Conservation (phyloP, 2,888 invertebrate genomes). For the Ophion costatus region DNA sequence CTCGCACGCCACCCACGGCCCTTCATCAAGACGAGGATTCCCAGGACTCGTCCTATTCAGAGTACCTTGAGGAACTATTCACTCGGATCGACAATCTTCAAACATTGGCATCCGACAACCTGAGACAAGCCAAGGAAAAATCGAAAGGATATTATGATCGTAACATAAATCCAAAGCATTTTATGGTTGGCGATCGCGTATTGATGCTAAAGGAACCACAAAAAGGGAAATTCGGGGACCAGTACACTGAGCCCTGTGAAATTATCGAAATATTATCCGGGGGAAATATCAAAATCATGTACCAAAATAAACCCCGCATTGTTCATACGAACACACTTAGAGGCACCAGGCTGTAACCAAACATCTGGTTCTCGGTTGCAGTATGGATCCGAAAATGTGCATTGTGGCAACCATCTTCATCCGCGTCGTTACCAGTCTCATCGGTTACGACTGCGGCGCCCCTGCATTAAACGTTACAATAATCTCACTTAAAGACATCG, state of each 20-base stretch:
- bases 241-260: conserved; percentile 47
- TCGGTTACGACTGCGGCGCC: conserved; percentile 54
- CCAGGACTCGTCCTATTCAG: too few species aligned
- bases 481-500: too few species aligned
- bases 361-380: too few species aligned
- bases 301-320: conserved; percentile 10
- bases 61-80: too few species aligned
- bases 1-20: too few species aligned
- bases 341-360: too few species aligned
- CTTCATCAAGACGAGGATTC: too few species aligned
- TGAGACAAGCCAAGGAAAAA: conserved; percentile 25
- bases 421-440: conserved; percentile 38
- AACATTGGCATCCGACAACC: conserved; percentile 16
- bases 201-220: too few species aligned
- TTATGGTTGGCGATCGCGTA: too few species aligned
- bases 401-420: neutral
- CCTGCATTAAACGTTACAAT: conserved; percentile 36
- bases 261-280: conserved; percentile 19
- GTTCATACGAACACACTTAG: too few species aligned
- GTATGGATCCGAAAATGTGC: too few species aligned
- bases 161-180: too few species aligned
- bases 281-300: conserved; percentile 35
- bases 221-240: neutral
- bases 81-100: conserved; percentile 28
- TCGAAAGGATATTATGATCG: conserved; percentile 30